Conservation (phyloP, 35 echinoderm and acorn worm genomes). For the Acanthaster planci region DNA sequence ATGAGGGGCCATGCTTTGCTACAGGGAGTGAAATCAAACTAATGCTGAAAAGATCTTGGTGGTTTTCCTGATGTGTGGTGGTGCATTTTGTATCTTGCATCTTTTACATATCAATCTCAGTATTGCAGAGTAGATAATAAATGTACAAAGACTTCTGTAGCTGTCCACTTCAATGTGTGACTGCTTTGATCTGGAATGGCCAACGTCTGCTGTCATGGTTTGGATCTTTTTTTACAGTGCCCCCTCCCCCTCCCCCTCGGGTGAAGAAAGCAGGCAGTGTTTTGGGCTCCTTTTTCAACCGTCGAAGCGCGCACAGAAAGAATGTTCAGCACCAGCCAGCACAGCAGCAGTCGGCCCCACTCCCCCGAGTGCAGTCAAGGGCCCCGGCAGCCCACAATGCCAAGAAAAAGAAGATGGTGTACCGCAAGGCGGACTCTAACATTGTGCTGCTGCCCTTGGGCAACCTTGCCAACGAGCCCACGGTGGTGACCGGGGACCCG, state of each 20-base stretch:
- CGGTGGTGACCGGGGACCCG: conserved; percentile 87
- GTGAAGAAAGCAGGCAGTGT: neutral
- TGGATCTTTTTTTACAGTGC: neutral
- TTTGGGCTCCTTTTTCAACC: neutral
- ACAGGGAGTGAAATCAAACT: too few species aligned
- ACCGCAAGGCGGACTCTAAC: conserved; percentile 70
- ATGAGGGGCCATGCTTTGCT: too few species aligned
- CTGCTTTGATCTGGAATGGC: too few species aligned
- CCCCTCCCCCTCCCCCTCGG: neutral
- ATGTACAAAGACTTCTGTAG: too few species aligned
- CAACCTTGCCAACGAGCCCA: conserved; percentile 81
- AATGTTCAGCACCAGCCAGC: neutral
- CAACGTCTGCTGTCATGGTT: too few species aligned
- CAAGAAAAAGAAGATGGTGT: conserved; percentile 27
- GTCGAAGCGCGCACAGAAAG: neutral
- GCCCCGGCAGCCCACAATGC: neutral
- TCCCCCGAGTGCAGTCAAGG: neutral
- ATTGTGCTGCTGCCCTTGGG: conserved; percentile 83
- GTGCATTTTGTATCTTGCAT: too few species aligned
- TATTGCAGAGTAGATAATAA: too few species aligned
- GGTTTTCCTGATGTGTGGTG: too few species aligned
- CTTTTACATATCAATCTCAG: too few species aligned
- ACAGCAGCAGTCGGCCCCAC: neutral
- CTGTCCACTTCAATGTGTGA: too few species aligned
- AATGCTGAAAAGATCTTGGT: too few species aligned